These are phyloP conservation scores for Thysanoteuthis rhombus DNA, from an alignment of 2,888 invertebrate genomes.

Conservation along the genomic window DNA sequence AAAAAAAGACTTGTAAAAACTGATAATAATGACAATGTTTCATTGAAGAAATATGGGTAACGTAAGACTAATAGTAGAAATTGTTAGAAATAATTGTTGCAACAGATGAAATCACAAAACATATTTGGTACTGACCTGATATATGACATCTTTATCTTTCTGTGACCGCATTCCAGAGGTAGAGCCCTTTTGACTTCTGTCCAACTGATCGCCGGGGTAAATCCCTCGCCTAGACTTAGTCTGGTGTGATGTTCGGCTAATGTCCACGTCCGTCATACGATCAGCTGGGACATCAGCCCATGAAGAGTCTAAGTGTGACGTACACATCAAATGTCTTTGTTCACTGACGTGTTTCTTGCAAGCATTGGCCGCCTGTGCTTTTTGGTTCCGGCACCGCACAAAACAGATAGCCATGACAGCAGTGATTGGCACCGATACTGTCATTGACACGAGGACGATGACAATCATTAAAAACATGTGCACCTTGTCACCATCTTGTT, in stretches of 20 bases:
- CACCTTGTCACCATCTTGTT: neutral
- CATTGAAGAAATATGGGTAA: too few relatives aligned
- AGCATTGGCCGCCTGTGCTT: neutral
- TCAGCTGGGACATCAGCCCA: conserved; percentile 12
- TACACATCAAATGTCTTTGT: neutral
- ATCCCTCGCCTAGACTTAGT: neutral
- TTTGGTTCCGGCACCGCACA: neutral
- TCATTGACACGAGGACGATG: neutral
- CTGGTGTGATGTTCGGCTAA: neutral
- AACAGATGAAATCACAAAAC: neutral
- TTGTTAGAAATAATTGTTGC: too few relatives aligned
- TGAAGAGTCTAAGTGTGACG: neutral
- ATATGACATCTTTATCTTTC: conserved; percentile 12
- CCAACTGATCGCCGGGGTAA: neutral
- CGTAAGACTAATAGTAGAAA: too few relatives aligned
- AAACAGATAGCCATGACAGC: neutral
- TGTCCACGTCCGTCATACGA: neutral
- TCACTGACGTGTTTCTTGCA: neutral
- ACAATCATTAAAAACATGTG: neutral
- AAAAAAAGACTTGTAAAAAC: too few relatives aligned
- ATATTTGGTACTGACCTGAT: neutral
- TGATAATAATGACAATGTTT: too few relatives aligned
- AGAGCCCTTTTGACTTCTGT: neutral
- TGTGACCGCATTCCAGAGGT: neutral
- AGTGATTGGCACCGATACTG: neutral